These are phyloP conservation scores for Frankliniella fusca DNA, from an alignment of 2,888 invertebrate species.

Conservation along the genomic window DNA sequence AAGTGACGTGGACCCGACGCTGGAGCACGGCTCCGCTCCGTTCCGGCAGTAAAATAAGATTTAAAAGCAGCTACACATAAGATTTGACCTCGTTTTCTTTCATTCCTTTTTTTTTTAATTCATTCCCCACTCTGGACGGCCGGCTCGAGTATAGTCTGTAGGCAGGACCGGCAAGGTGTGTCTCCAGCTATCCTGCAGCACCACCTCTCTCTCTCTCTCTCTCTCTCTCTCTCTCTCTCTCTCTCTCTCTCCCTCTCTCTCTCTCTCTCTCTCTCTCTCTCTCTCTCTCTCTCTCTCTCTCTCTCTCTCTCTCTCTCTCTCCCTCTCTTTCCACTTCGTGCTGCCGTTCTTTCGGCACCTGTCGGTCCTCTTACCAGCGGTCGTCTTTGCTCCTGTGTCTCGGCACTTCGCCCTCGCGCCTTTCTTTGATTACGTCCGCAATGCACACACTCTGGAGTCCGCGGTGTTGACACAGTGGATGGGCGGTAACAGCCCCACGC, in stretches of 20 bases:
- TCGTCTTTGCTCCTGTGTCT: too few species aligned
- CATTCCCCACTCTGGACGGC: background rate
- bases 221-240: background rate
- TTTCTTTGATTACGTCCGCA: too few species aligned
- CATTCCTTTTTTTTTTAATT: background rate
- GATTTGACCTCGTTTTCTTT: constrained; percentile 15
- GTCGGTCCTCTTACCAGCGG: too few species aligned
- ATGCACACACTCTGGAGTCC: too few species aligned
- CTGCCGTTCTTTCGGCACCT: too few species aligned
- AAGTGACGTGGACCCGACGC: too few species aligned
- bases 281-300: background rate
- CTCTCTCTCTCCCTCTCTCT: constrained; percentile 32
- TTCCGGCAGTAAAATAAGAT: background rate
- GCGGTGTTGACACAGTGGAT: too few species aligned
- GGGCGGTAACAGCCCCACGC: too few species aligned
- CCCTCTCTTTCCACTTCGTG: background rate
- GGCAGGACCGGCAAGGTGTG: too few species aligned
- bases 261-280: constrained; percentile 23
- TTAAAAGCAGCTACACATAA: background rate
- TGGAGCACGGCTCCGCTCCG: background rate
- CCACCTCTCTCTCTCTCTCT: background rate
- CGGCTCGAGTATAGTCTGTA: too few species aligned
- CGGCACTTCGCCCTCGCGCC: too few species aligned
- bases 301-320: background rate
- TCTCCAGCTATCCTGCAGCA: too few species aligned